Base-by-base conservation (phyloP, 2,888 invertebrate genomes). In the Pristionchus entomophagus region DNA sequence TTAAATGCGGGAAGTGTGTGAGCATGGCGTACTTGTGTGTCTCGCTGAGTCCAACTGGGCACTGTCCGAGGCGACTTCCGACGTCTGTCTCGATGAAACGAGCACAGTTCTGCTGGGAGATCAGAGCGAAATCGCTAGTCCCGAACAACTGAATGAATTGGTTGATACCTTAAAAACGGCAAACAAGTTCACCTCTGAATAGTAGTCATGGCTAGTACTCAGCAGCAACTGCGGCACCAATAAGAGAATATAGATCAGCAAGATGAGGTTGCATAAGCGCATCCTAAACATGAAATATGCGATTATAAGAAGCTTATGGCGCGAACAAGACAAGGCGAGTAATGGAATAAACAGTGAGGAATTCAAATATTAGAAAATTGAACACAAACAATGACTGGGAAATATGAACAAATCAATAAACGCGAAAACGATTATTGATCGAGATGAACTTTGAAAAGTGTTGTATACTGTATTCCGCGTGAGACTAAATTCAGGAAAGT, bases 91-190 rank as follows among this genome's bases (percentile, higher is more conserved):
- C 73, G 73, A 41, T 41, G 41, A 45, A 38, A 41, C 41, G 41
- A n/a, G 73, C 73, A 45, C 73, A 73, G 8, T 45, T 38, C 26
- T 41, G 73, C 26, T 73, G 73, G 41, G 73, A 26, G 38, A 73
- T 19, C 17, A 73, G 41, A 19, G 73, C 73, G n/a, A 73, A 38
- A 22, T 73, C 73, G 14, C 41, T 45, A n/a, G 73, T 73, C 10
- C 73, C 73, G n/a, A 73, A 73, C 26, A 73, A 73, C 73, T 73
- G 73, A 45, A 73, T 1, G n/a, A 32, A 65, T 35, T 35, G 32
- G 38, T 41, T 19, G 41, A 19, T 45, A 73, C n/a, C n/a, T n/a
- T n/a, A 73, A 22, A 73, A 41, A 19, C 26, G n/a, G 22, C 6
- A 41, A 8, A 26, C 14, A 4, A 17, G 41, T 73, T 41, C n/a